These are phyloP conservation scores for Phaedon cochleariae DNA, from an alignment of 2,888 invertebrate genomes.

Conservation along the genomic window DNA sequence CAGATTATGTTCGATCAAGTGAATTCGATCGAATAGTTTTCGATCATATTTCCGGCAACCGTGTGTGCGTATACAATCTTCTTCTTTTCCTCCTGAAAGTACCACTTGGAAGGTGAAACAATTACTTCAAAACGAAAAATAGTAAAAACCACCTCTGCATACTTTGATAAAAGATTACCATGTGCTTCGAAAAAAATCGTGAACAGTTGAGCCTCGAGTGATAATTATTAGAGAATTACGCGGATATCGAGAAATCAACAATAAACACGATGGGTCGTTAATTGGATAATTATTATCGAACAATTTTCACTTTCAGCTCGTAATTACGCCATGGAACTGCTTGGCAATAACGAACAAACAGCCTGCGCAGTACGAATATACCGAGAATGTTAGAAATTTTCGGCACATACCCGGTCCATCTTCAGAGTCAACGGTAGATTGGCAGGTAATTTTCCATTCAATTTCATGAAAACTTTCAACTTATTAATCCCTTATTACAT, in stretches of 20 bases:
- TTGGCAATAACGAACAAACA: constrained; percentile 41
- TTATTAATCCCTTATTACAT: too few species aligned
- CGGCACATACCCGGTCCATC: constrained; percentile 35
- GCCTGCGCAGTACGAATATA: constrained; percentile 19
- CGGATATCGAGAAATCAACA: neutral
- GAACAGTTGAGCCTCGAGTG: too few species aligned
- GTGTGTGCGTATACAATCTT: too few species aligned
- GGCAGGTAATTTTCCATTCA: constrained; percentile 65
- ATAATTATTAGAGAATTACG: neutral
- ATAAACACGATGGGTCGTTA: neutral
- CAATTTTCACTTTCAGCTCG: constrained; percentile 41
- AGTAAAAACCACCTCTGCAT: too few species aligned
- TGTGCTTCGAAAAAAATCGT: too few species aligned
- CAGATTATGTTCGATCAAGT: too few species aligned
- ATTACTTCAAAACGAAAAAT: neutral
- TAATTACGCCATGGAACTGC: constrained; percentile 40
- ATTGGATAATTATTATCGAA: constrained; percentile 6
- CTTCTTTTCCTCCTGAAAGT: too few species aligned
- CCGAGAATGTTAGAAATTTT: constrained; percentile 39
- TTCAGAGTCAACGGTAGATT: constrained; percentile 53
- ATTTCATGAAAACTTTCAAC: too few species aligned
- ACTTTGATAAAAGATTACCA: neutral
- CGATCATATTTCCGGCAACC: too few species aligned
- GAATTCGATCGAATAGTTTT: too few species aligned
- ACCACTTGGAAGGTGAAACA: too few species aligned